Percentiles rank a stretch among this genome's conserved stretches.
Evolutionary conservation across 2,888 invertebrate genomes (phyloP).

Genomic region (Caenorhabditis zanzibari): DNA sequence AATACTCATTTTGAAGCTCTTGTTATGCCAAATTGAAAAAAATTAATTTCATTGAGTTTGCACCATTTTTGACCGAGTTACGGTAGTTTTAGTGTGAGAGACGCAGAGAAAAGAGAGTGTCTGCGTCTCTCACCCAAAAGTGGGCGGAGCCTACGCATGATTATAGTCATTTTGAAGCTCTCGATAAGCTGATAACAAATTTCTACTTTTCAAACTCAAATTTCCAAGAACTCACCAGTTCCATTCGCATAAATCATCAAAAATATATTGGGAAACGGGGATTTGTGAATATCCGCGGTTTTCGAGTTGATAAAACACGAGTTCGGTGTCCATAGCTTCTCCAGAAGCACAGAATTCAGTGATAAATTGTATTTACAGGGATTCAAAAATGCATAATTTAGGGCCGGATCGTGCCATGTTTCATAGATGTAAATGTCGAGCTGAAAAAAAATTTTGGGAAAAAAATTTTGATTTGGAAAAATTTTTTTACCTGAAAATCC

Average conservation of each 20-base stretch:
- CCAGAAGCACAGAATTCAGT: slow-evolving; percentile 78
- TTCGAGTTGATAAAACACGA: slow-evolving; percentile 83
- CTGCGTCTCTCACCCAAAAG: too few species aligned
- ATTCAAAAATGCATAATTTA: slow-evolving; percentile 79
- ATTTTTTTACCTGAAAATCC: slow-evolving; percentile 77
- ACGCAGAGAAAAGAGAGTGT: too few species aligned
- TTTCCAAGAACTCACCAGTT: slow-evolving; percentile 72
- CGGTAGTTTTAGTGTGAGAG: too few species aligned
- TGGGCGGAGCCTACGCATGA: neutral
- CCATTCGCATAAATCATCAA: slow-evolving; percentile 83
- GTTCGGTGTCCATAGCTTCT: slow-evolving; percentile 78
- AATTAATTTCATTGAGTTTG: slow-evolving; percentile 85
- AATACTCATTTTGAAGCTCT: neutral
- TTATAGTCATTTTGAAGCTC: neutral
- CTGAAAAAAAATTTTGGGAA: slow-evolving; percentile 66
- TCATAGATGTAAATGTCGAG: slow-evolving; percentile 83
- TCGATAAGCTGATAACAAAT: neutral
- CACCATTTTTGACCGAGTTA: too few species aligned
- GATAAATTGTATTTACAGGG: slow-evolving; percentile 83
- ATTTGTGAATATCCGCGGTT: slow-evolving; percentile 83
- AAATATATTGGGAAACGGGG: slow-evolving; percentile 83
- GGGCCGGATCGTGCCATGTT: slow-evolving; percentile 83
- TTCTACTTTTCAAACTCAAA: neutral
- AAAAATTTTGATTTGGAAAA: neutral
- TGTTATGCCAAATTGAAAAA: neutral